Evolutionary conservation across 1,140 invertebrate genomes (phyloP).

Genomic region (Drosophila littoralis): DNA sequence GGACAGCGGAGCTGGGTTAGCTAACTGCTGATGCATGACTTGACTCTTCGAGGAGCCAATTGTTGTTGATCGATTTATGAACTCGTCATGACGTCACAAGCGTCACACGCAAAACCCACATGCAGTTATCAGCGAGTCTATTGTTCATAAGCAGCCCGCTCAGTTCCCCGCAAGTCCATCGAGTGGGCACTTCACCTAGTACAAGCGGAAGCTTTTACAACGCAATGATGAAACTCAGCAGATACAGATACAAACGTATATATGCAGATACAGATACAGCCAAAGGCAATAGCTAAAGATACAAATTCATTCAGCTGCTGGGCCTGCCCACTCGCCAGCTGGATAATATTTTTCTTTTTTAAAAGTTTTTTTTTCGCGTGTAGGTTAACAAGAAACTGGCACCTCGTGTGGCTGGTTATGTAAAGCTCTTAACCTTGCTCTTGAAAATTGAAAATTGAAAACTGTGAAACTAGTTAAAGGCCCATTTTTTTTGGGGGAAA

Average conservation of each 20-base stretch:
- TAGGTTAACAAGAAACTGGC: constrained; percentile 49
- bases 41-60: constrained; percentile 56
- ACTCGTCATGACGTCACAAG: constrained; percentile 76
- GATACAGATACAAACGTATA: constrained; percentile 12
- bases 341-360: constrained; percentile 21
- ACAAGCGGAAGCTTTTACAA: constrained; percentile 75
- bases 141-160: constrained; percentile 5
- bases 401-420: constrained; percentile 19
- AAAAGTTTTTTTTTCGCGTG: constrained; percentile 32
- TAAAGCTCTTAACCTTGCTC: constrained; percentile 70
- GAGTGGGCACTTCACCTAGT: constrained; percentile 12
- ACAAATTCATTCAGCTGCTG: constrained; percentile 61
- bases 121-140: constrained; percentile 35
- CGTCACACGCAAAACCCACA: constrained; percentile 45
- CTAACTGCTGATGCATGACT: constrained; percentile 72
- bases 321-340: constrained; percentile 54
- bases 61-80: constrained; percentile 78
- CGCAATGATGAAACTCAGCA: constrained; percentile 49
- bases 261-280: constrained; percentile 31
- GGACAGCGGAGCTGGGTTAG: not conserved
- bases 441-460: constrained; percentile 50
- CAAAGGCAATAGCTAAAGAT: constrained; percentile 15
- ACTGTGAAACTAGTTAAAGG: constrained; percentile 28
- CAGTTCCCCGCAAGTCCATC: not conserved
- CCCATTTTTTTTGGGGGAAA: not conserved